Evolutionary conservation across 1,140 invertebrate genomes (phyloP), one percentile per base, ranked within the genome.

Genomic region (Lasaia peninsularis): DNA sequence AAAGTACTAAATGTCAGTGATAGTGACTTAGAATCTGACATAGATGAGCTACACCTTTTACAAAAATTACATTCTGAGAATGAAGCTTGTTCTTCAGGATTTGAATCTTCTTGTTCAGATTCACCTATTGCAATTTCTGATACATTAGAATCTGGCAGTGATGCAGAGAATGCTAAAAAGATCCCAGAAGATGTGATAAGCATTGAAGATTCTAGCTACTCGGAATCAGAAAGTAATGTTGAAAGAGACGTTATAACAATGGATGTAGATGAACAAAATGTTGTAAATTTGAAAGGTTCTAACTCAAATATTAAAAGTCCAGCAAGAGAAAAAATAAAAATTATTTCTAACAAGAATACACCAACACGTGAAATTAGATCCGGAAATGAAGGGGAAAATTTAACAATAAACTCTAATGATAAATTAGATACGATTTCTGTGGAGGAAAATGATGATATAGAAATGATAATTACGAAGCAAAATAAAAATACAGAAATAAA

Each of bases 171-270:
- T 60, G 65, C 58, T 48, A 69, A 65, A 52, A 49, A 63, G 14
- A 20, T 40, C 9, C 53, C 48, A 1, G 56, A 55, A 67, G 78
- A 85, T 58, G 69, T 88, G 7, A 84, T 88, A 31, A 86, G 85
- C 52, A 82, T 86, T 58, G 83, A 85, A 76, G 77, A 88, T 62
- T 86, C 85, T 5, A 86, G 75, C 67, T 82, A 73, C 55, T 85
- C 85, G 14, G 81, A 88, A 58, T 71, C 73, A 9, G 85, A 88
- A 61, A 56, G 28, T 28, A 54, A 51, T 57, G 60, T 62, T 34
- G 64, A 63, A 52, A 52, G 51, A 14, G 48, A 52, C 31, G 12
- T 49, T 10, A 51, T 51, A 31, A 40, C 58, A 14, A 24, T 37
- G 33, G 49, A 52, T 48, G 20, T 48, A 8, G 63, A 62, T 16